A percentile compares a stretch with the other conserved stretches of the same genome.
phyloP scores from a whole-genome alignment of 2,888 invertebrate genomes.

The Aproaerema taeniolella region DNA sequence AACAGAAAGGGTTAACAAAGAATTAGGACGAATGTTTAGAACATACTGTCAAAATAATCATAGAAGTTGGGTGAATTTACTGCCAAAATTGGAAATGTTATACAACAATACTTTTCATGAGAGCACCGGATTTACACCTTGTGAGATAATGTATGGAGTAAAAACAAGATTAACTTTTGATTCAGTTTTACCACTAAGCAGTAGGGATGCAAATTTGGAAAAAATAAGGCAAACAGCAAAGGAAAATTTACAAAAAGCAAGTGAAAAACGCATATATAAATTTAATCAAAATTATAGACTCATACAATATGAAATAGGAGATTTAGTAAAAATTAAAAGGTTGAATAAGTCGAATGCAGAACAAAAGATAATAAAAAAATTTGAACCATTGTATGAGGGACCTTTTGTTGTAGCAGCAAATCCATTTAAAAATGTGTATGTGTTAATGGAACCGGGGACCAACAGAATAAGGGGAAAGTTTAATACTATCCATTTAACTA shows the following conservation, averaged over 20 bases:
- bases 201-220: not conserved
- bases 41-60: slow-evolving; percentile 21
- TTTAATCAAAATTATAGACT: slow-evolving; percentile 13
- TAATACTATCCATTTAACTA: slow-evolving; percentile 4
- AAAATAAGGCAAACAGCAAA: slow-evolving; percentile 6
- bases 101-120: slow-evolving; percentile 24
- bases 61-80: slow-evolving; percentile 16
- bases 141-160: slow-evolving; percentile 16
- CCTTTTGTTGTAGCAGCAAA: slow-evolving; percentile 1
- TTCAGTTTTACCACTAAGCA: not conserved
- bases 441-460: not conserved
- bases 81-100: slow-evolving; percentile 17
- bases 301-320: slow-evolving; percentile 16
- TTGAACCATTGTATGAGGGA: slow-evolving; percentile 4
- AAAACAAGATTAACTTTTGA: slow-evolving; percentile 11
- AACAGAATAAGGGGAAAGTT: slow-evolving; percentile 2
- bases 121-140: slow-evolving; percentile 19
- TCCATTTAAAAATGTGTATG: slow-evolving; percentile 4
- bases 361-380: slow-evolving; percentile 10
- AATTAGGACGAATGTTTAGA: slow-evolving; percentile 21
- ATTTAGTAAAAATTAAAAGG: slow-evolving; percentile 15
- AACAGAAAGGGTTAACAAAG: slow-evolving; percentile 23
- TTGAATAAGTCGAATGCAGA: slow-evolving; percentile 12
- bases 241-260: slow-evolving; percentile 9
- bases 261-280: not conserved